phyloP scores from a whole-genome alignment of 2,113 vertebrate species.

The Ivindomyrus marchei region DNA sequence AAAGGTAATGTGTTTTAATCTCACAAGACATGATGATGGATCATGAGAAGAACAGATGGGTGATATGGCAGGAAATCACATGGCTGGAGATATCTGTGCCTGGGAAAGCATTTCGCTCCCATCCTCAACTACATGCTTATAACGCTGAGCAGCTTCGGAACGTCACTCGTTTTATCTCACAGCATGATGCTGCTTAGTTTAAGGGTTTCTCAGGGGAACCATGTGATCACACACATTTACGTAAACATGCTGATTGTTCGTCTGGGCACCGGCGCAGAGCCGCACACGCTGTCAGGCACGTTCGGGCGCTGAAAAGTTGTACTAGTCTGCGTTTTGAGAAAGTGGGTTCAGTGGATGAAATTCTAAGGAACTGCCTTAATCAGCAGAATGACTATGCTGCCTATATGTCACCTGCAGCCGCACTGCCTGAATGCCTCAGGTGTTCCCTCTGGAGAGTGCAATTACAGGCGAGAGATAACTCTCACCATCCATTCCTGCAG shows the following conservation, averaged over 20 bases:
- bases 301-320: neutral
- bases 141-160: neutral
- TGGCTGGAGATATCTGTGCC: neutral
- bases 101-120: neutral
- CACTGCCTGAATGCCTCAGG: neutral
- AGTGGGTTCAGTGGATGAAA: slow-evolving; percentile 4
- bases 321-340: neutral
- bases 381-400: neutral
- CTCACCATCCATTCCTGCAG: neutral
- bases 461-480: neutral
- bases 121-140: neutral
- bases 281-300: neutral
- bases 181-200: neutral
- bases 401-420: neutral
- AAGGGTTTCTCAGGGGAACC: neutral
- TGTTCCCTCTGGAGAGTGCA: slow-evolving; percentile 10
- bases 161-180: neutral
- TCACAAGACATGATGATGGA: neutral
- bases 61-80: neutral
- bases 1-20: neutral
- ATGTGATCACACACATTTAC: neutral
- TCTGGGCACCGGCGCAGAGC: neutral
- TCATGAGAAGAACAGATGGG: neutral
- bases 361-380: neutral
- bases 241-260: neutral